phyloP scores from a whole-genome alignment of 1,140 invertebrate genomes.

The Drosophila kepulauana region DNA sequence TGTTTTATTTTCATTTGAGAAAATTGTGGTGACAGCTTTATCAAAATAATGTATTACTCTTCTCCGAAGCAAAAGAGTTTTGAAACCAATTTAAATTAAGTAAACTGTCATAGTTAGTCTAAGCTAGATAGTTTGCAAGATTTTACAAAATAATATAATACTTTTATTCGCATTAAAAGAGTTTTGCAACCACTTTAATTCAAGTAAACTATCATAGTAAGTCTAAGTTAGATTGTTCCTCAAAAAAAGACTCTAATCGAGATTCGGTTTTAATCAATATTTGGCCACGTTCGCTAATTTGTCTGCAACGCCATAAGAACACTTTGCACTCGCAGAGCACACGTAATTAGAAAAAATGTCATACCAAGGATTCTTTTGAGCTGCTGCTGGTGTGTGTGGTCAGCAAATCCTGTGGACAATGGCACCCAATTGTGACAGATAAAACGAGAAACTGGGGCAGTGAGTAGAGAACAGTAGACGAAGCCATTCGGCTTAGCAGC shows the following conservation, averaged over 20 bases:
- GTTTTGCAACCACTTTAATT: no score
- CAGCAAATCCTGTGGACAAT: slow-evolving; percentile 65
- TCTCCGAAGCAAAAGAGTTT: background rate
- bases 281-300: background rate
- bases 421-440: slow-evolving; percentile 59
- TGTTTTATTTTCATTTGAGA: slow-evolving; percentile 1
- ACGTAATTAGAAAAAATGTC: slow-evolving; percentile 12
- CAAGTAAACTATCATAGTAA: no score
- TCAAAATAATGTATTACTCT: background rate
- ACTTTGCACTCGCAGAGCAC: slow-evolving; percentile 17
- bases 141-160: no score
- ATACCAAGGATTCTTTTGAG: slow-evolving; percentile 16
- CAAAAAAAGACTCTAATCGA: background rate
- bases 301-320: no score
- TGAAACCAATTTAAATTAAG: no score
- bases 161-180: no score
- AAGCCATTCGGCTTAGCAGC: slow-evolving; percentile 24
- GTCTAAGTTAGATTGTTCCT: background rate
- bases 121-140: background rate
- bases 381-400: slow-evolving; percentile 47
- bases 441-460: background rate
- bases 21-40: background rate
- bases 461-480: background rate
- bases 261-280: background rate
- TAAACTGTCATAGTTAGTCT: no score